Base-by-base conservation (phyloP, 2,888 invertebrate genomes). In the Spilarctia lutea region DNA sequence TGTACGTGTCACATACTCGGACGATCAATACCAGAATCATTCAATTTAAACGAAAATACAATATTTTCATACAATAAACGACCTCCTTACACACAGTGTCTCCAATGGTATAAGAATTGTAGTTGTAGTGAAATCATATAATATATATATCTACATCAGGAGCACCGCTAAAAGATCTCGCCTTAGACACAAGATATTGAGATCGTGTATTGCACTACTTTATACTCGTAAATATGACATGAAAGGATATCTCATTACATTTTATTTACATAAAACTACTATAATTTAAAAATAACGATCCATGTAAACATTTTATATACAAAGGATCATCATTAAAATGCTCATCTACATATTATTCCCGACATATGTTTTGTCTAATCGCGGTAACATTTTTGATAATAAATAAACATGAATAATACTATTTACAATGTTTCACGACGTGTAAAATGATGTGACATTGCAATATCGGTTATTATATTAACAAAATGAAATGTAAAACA, bases 151-250 rank as follows among this genome's bases (percentile, higher is more conserved):
- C 78, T 88, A 87, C 85, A 81, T 79, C 72, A 84, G 84, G 86
- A 90, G 87, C 89, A 88, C 87, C 89, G 84, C 74, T 85, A 78
- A 81, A 80, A 76, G 79, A 79, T 85, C 86, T 87, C 87, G 83
- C 86, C 80, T 79, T 84, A 85, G 75, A 86, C 78, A 84, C 77
- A 84, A 83, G 79, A 83, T 80, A 75, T 83, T 78, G 91, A 92
- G 92, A 92, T 91, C 92, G 90, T 87, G 82, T 91, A 91, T 91
- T 91, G 90, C 90, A 91, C 90, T 88, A 83, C 80, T 80, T 83
- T 83, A 85, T 75, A n/a, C n/a, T n/a, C n/a, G n/a, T n/a, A 83
- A 83, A 85, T 83, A 82, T 80, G 81, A 84, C 80, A 82, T 83
- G 73, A 79, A 80, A 80, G 79, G 74, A 81, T 81, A 81, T 79